A percentile compares a stretch with the other conserved stretches of the same genome.
These are phyloP conservation scores for Indicator maculatus DNA, from an alignment of 2,113 vertebrate species.

Conservation along the genomic window DNA sequence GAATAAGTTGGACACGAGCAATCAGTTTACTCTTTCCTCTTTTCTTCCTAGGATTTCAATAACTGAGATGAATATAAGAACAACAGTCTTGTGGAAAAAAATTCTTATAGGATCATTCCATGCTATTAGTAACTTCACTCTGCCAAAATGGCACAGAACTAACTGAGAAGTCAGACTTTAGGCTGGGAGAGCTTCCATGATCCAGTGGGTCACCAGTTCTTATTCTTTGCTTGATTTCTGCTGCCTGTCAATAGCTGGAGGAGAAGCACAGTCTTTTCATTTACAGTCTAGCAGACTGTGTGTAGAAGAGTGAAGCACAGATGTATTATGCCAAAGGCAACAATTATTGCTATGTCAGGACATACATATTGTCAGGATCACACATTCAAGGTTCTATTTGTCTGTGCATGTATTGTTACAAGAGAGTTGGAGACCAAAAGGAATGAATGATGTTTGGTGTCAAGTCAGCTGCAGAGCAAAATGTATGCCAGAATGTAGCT, in stretches of 20 bases:
- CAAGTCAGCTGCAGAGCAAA: not conserved
- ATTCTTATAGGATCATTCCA: not conserved
- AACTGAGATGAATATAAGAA: not conserved
- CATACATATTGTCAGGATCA: not conserved
- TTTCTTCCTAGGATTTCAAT: slow-evolving; percentile 38
- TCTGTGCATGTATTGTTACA: not conserved
- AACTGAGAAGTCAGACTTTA: slow-evolving; percentile 19
- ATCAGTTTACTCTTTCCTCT: not conserved
- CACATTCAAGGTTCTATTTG: not conserved
- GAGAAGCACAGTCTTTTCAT: slow-evolving; percentile 27
- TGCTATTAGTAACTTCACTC: not conserved
- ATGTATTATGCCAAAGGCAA: not conserved
- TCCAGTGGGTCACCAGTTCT: slow-evolving; percentile 74
- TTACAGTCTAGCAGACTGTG: slow-evolving; percentile 6
- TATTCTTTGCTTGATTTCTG: slow-evolving; percentile 73
- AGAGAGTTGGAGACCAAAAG: not conserved
- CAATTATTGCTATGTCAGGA: not conserved
- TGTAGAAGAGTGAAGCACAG: not conserved
- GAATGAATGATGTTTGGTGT: slow-evolving; percentile 8
- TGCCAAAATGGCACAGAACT: slow-evolving; percentile 19
- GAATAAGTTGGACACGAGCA: not conserved
- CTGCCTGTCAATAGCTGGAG: slow-evolving; percentile 67
- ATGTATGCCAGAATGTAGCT: not conserved
- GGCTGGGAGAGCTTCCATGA: slow-evolving; percentile 58
- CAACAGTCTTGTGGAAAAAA: not conserved